Conservation (phyloP, 92 coral and sea anemone genomes). For the Porites rus region DNA sequence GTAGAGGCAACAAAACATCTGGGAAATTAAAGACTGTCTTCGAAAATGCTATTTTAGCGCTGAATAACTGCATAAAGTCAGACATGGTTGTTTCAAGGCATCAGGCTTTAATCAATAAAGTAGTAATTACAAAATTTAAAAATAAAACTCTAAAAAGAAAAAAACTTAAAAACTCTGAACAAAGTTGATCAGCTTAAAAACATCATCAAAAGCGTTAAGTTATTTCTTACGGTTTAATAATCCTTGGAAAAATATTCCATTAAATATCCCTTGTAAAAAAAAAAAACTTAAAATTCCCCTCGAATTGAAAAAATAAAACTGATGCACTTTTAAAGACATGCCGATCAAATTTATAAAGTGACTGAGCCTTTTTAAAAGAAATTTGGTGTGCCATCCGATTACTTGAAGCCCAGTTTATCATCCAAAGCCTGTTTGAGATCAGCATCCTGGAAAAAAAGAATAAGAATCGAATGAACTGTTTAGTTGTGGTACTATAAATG, state of each 20-base stretch:
- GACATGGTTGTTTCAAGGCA: not conserved
- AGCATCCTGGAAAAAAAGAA: not conserved
- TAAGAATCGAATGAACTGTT: not conserved
- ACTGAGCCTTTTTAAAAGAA: conserved; percentile 11
- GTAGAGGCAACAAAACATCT: too few species aligned
- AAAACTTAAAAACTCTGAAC: not conserved
- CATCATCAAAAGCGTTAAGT: not conserved
- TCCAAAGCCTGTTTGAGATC: conserved; percentile 21
- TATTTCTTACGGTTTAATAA: not conserved
- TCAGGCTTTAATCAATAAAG: not conserved
- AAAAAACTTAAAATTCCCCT: not conserved
- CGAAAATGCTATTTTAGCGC: not conserved
- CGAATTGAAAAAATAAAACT: not conserved
- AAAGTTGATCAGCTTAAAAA: not conserved
- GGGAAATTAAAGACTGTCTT: not conserved
- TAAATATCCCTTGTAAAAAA: not conserved
- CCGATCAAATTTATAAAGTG: not conserved
- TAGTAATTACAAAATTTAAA: not conserved
- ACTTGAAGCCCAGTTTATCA: conserved; percentile 17
- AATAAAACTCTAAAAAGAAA: not conserved
- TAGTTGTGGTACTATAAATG: too few species aligned
- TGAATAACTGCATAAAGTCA: not conserved
- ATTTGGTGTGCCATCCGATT: not conserved
- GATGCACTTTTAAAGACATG: not conserved
- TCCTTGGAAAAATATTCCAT: not conserved